A percentile compares a stretch with the other conserved stretches of the same genome.
These are phyloP conservation scores for Pomacea canaliculata DNA, from an alignment of 2,888 invertebrate species.

Conservation along the genomic window DNA sequence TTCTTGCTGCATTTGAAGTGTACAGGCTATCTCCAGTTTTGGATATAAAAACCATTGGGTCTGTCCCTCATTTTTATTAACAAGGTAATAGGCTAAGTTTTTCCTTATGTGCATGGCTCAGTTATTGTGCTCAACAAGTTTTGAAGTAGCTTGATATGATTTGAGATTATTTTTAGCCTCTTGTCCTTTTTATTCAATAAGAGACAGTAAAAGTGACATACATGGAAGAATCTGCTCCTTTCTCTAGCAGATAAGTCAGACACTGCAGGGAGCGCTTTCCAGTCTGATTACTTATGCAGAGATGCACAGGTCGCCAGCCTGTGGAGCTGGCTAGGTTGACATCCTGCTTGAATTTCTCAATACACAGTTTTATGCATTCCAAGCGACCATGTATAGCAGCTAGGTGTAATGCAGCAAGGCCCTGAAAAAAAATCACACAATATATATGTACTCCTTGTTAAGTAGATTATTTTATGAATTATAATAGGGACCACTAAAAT, in stretches of 20 bases:
- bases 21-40: too few relatives aligned
- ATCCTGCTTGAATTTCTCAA: constrained; percentile 66
- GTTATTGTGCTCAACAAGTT: too few relatives aligned
- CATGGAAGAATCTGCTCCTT: constrained; percentile 66
- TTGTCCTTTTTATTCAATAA: too few relatives aligned
- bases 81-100: too few relatives aligned
- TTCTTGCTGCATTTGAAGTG: too few relatives aligned
- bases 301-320: constrained; percentile 68
- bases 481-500: too few relatives aligned
- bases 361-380: constrained; percentile 64
- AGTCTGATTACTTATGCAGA: constrained; percentile 68
- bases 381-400: constrained; percentile 67
- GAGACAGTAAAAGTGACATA: constrained; percentile 41
- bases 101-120: too few relatives aligned
- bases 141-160: too few relatives aligned
- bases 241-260: constrained; percentile 62
- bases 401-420: constrained; percentile 66
- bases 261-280: constrained; percentile 65
- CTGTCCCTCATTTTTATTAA: too few relatives aligned
- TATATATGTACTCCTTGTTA: not conserved
- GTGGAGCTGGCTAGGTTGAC: constrained; percentile 65
- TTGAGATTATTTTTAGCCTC: too few relatives aligned
- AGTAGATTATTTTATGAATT: too few relatives aligned
- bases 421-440: constrained; percentile 40
- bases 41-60: too few relatives aligned